A percentile compares a stretch with the other conserved stretches of the same genome.
These are phyloP conservation scores for Urocolius indicus DNA, from an alignment of 2,113 vertebrate genomes.

Conservation along the genomic window DNA sequence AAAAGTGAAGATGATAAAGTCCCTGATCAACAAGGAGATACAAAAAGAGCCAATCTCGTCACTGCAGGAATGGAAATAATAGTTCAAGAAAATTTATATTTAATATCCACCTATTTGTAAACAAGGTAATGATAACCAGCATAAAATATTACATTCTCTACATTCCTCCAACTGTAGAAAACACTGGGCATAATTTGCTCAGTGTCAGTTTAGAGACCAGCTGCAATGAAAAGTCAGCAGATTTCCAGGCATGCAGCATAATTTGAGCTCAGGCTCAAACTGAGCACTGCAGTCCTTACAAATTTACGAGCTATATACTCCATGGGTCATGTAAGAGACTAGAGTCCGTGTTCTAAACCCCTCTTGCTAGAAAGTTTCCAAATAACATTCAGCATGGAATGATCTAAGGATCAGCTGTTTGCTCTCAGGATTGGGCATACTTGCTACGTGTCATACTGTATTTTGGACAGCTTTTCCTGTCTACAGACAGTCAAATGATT, in stretches of 20 bases:
- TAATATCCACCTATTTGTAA: background rate
- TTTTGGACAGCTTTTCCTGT: background rate
- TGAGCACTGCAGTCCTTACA: background rate
- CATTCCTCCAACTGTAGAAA: background rate
- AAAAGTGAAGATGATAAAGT: background rate
- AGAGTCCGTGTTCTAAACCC: background rate
- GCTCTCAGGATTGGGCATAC: background rate
- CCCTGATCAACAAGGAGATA: background rate
- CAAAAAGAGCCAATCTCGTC: background rate
- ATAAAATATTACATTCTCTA: background rate
- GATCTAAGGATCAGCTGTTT: background rate
- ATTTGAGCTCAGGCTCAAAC: background rate
- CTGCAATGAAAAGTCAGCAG: background rate
- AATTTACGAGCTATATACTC: background rate
- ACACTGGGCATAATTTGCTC: background rate
- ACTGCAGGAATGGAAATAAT: background rate
- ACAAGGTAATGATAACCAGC: background rate
- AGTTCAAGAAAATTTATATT: background rate
- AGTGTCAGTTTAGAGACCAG: background rate
- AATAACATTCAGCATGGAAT: background rate
- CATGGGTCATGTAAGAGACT: background rate
- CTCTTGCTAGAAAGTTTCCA: background rate
- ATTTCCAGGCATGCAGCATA: accelerated
- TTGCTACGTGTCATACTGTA: background rate
- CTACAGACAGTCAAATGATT: conserved; percentile 27